These are phyloP conservation scores for Porites evermanni DNA, from an alignment of 92 coral and sea anemone genomes.

Conservation along the genomic window DNA sequence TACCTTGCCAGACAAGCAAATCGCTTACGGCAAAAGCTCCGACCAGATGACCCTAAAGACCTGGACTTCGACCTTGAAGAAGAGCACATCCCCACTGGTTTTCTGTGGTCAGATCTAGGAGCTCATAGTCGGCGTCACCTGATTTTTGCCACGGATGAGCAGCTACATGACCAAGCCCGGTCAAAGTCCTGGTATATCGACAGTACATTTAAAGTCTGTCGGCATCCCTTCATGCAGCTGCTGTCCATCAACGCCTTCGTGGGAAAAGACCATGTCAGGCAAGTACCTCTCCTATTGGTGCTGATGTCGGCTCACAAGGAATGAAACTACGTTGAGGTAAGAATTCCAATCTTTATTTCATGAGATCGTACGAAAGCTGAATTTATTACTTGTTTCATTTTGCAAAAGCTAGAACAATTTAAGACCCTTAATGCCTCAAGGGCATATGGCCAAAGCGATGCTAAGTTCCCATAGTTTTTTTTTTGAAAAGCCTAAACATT, in stretches of 20 bases:
- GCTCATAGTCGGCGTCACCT: conserved; percentile 14
- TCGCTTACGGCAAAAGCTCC: neutral
- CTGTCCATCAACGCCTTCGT: conserved; percentile 25
- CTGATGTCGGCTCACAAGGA: neutral
- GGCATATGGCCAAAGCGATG: no score
- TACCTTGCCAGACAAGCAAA: neutral
- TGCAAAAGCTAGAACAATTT: no score
- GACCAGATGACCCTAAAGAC: neutral
- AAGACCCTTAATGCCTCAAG: no score
- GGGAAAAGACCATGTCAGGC: conserved; percentile 16
- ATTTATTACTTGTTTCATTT: no score
- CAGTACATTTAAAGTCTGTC: conserved; percentile 29
- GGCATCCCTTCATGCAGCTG: conserved; percentile 29
- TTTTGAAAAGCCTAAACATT: no score
- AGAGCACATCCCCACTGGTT: conserved; percentile 8
- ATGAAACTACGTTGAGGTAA: neutral
- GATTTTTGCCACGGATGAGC: conserved; percentile 47
- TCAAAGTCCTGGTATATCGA: conserved; percentile 42
- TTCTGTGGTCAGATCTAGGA: conserved; percentile 13
- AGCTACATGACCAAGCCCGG: neutral
- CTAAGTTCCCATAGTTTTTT: no score
- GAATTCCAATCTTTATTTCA: no score
- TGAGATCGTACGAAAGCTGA: no score
- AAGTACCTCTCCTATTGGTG: conserved; percentile 19
- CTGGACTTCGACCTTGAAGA: conserved; percentile 10